These are phyloP conservation scores for Spongia lamella DNA, from an alignment of 37 sponge, comb jelly and placozoan species.

Conservation along the genomic window DNA sequence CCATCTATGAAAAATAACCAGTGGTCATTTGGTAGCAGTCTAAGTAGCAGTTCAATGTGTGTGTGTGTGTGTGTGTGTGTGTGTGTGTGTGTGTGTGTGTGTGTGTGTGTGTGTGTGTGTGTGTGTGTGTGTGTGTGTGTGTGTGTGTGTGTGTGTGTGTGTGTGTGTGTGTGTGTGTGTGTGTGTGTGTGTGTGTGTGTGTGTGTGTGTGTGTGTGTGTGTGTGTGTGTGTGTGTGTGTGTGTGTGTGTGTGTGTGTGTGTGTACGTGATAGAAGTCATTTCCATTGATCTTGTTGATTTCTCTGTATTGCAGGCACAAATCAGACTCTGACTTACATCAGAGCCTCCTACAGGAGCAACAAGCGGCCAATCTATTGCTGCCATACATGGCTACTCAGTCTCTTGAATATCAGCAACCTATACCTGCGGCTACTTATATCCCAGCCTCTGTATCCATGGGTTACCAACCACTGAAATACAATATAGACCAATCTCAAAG, in stretches of 20 bases:
- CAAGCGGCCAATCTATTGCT: background rate
- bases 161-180: too few species aligned
- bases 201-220: constrained; percentile 8
- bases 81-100: background rate
- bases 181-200: too few species aligned
- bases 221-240: background rate
- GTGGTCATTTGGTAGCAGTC: too few species aligned
- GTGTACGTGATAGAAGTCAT: background rate
- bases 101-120: background rate
- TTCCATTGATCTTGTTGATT: too few species aligned
- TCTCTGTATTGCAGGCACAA: constrained; percentile 77
- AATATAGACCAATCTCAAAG: background rate
- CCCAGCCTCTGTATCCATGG: constrained; percentile 5
- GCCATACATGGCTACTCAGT: too few species aligned
- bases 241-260: constrained; percentile 6
- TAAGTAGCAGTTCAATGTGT: background rate
- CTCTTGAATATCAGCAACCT: too few species aligned
- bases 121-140: background rate
- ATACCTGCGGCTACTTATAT: background rate
- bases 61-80: constrained; percentile 4
- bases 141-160: too few species aligned
- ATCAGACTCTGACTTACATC: constrained; percentile 80
- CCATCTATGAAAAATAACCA: too few species aligned
- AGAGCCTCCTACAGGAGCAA: constrained; percentile 60
- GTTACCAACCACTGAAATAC: constrained; percentile 21